Base-by-base conservation (phyloP, 2,113 vertebrate genomes). In the Platysternon megacephalum region DNA sequence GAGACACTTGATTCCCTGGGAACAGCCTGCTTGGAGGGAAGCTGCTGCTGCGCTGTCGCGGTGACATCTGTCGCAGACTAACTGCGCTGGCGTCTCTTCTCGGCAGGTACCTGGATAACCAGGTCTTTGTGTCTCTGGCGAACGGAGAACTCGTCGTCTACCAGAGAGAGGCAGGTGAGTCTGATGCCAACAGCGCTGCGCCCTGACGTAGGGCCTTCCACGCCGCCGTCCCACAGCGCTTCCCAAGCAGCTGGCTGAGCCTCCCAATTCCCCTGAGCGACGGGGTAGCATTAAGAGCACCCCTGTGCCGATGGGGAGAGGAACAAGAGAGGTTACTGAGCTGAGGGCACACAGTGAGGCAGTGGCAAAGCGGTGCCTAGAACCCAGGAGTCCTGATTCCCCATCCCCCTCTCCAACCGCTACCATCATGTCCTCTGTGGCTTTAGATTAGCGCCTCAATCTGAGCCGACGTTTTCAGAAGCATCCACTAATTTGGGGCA, bases 91-190 rank as follows among this genome's bases (percentile, higher is more conserved):
- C 22, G 82, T 13, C 35, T 82, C 91, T 89, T 61, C 76, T n/a
- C 42, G 9, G 0, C 95, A 99, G 99, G 94, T 99, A 99, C 94
- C 98, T 99, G 79, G 99, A 99, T 97, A 99, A 99, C 97, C 99
- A 99, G 98, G 99, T 99, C 58, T 99, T 99, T 78, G 99, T 99
- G 88, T 99, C 99, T 0, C 89, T 99, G 96, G 99, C 99, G 87
- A 99, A 99, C 0, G 99, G 99, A 76, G 99, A 99, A 44, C 99
- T 99, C 3, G 98, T 99, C 1, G 99, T 98, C 13, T 99, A 99
- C 97, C 99, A 99, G 94, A 98, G 99, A 96, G 99, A 99, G 97
- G 99, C 99, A 98, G 99, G 99, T 99, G 95, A 97, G 97, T 32
- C 5, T 39, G 52, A 2, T 2, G 8, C 6, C 2, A 0, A 1